Conservation (phyloP, 1,140 invertebrate genomes). For the Helicorthomorpha holstii region DNA sequence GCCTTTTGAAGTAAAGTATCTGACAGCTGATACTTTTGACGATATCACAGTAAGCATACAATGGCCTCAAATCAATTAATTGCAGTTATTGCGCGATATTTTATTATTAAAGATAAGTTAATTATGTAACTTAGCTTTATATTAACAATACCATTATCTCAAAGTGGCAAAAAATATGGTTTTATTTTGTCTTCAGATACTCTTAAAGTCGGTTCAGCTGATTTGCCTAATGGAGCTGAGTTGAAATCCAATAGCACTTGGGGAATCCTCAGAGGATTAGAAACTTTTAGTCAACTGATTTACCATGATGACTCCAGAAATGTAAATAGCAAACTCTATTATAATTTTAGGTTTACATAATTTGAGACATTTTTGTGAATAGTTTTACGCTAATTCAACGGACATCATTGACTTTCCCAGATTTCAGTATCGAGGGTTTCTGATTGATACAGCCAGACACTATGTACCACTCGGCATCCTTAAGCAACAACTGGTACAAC, state of each 20-base stretch:
- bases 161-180: too few species aligned
- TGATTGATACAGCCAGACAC: conserved; percentile 70
- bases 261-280: conserved; percentile 57
- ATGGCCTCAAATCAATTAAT: too few species aligned
- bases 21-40: too few species aligned
- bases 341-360: background rate
- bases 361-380: background rate
- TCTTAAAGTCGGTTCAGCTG: background rate
- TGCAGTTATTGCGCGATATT: too few species aligned
- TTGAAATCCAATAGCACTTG: conserved; percentile 33
- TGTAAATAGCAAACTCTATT: background rate
- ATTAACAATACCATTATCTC: too few species aligned
- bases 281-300: conserved; percentile 57
- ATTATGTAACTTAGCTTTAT: too few species aligned
- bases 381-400: conserved; percentile 30
- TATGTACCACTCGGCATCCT: conserved; percentile 48
- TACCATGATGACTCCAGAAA: conserved; percentile 15
- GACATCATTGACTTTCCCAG: conserved; percentile 48
- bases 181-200: too few species aligned
- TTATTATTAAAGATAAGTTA: too few species aligned
- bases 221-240: background rate
- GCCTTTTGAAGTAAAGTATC: too few species aligned
- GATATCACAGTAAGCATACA: too few species aligned
- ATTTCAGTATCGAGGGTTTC: conserved; percentile 52
- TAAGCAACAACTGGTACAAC: conserved; percentile 36